These are phyloP conservation scores for Andrena fulva DNA, from an alignment of 2,888 invertebrate species.

Conservation along the genomic window DNA sequence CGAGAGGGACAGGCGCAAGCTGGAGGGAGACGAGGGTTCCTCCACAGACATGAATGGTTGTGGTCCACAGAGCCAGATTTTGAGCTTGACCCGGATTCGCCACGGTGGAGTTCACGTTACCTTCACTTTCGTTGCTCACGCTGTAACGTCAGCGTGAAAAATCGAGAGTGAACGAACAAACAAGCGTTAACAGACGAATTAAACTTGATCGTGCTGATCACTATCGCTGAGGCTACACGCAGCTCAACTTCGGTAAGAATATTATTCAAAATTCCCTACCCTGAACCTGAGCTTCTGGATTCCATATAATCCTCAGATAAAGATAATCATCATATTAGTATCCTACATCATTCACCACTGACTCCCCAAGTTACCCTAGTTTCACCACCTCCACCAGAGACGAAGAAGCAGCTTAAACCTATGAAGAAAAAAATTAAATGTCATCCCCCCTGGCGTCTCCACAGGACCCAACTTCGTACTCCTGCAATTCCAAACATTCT, in stretches of 20 bases:
- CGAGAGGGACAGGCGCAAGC: conserved; percentile 53
- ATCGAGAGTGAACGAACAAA: conserved; percentile 22
- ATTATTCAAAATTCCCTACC: too few relatives aligned
- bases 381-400: too few relatives aligned
- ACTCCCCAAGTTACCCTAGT: too few relatives aligned
- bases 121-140: conserved; percentile 67
- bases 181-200: neutral
- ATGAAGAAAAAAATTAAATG: neutral
- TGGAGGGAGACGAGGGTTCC: conserved; percentile 66
- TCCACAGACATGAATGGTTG: conserved; percentile 78
- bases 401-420: too few relatives aligned
- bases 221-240: too few relatives aligned
- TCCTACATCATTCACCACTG: too few relatives aligned
- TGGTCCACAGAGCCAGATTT: conserved; percentile 72
- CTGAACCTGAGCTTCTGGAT: neutral
- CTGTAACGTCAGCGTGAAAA: conserved; percentile 53
- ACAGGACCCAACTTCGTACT: neutral
- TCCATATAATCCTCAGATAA: neutral
- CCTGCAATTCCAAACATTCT: neutral
- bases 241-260: too few relatives aligned
- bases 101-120: conserved; percentile 57
- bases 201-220: too few relatives aligned
- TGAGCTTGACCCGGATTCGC: conserved; percentile 79
- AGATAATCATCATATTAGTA: too few relatives aligned
- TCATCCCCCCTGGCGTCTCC: too few relatives aligned